Percentiles rank a stretch among this genome's conserved stretches.
Evolutionary conservation across 2,888 invertebrate species (phyloP).

Genomic region (Corythucha ciliata): DNA sequence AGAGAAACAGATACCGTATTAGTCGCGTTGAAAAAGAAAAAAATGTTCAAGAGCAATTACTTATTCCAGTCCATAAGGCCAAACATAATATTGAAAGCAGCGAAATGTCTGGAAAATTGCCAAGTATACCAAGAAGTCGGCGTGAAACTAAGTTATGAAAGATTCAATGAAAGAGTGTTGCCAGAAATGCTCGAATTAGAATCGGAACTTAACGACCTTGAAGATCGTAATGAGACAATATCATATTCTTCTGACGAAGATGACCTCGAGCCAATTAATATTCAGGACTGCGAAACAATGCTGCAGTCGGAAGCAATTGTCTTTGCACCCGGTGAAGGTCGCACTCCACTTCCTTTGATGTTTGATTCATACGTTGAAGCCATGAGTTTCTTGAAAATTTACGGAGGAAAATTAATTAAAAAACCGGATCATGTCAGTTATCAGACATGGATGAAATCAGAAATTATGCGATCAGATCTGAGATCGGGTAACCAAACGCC

Average conservation of each 20-base stretch:
- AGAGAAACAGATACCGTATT: conserved; percentile 7
- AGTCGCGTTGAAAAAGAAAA: conserved; percentile 10
- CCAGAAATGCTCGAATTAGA: too few relatives aligned
- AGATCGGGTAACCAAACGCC: neutral
- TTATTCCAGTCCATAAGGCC: conserved; percentile 11
- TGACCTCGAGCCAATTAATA: conserved; percentile 16
- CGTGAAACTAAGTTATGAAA: neutral
- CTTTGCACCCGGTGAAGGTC: conserved; percentile 22
- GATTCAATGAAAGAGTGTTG: neutral
- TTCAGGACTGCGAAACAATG: too few relatives aligned
- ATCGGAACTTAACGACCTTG: neutral
- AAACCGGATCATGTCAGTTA: conserved; percentile 14
- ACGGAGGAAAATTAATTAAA: conserved; percentile 18
- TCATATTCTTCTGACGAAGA: neutral
- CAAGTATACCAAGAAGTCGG: conserved; percentile 7
- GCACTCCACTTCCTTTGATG: conserved; percentile 17
- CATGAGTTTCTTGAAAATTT: conserved; percentile 23
- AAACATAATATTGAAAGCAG: conserved; percentile 9
- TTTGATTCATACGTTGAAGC: conserved; percentile 14
- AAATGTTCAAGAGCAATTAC: neutral
- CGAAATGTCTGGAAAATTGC: conserved; percentile 1
- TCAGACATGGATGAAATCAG: conserved; percentile 18
- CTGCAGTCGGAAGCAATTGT: conserved; percentile 19
- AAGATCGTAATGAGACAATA: neutral
- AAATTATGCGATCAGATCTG: conserved; percentile 19